These are phyloP conservation scores for Hyposoter dolosus DNA, from an alignment of 2,888 invertebrate species.

Conservation along the genomic window DNA sequence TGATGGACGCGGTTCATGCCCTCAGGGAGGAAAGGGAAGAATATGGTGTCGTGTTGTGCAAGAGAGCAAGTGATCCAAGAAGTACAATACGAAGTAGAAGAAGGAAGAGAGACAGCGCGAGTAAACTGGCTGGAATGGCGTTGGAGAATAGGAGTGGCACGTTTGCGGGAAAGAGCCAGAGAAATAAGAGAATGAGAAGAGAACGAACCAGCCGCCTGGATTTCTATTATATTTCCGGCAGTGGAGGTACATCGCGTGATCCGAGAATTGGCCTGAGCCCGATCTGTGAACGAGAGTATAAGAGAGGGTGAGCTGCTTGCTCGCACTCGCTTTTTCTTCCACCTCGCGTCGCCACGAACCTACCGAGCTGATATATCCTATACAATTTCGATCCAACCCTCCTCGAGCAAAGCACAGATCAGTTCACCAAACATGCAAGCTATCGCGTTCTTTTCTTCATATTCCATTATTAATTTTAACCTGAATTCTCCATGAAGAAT, in stretches of 20 bases:
- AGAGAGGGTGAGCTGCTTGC: conserved; percentile 58
- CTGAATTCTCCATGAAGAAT: conserved; percentile 20
- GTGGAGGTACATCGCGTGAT: conserved; percentile 79
- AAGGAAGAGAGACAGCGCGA: conserved; percentile 46
- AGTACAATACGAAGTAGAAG: conserved; percentile 45
- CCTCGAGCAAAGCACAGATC: conserved; percentile 44
- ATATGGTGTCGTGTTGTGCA: conserved; percentile 48
- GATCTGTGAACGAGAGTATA: conserved; percentile 67
- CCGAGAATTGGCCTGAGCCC: conserved; percentile 72
- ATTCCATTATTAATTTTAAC: conserved; percentile 55
- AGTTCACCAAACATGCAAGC: conserved; percentile 61
- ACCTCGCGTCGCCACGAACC: conserved; percentile 38
- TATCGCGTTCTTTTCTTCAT: conserved; percentile 47
- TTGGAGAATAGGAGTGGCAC: conserved; percentile 62
- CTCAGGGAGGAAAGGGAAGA: conserved; percentile 26
- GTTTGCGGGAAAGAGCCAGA: background rate
- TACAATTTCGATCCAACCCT: conserved; percentile 45
- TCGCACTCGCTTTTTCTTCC: conserved; percentile 58
- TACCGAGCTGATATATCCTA: conserved; percentile 44
- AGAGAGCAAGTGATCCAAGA: conserved; percentile 52
- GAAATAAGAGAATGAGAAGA: conserved; percentile 24
- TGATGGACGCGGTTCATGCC: conserved; percentile 67
- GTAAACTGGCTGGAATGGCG: conserved; percentile 61
- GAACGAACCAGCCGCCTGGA: conserved; percentile 71
- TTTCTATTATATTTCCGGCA: conserved; percentile 81